Percentiles rank a stretch among this genome's conserved stretches.
Evolutionary conservation across 2,113 vertebrate species (phyloP).

Genomic region (Protobothrops flavoviridis): DNA sequence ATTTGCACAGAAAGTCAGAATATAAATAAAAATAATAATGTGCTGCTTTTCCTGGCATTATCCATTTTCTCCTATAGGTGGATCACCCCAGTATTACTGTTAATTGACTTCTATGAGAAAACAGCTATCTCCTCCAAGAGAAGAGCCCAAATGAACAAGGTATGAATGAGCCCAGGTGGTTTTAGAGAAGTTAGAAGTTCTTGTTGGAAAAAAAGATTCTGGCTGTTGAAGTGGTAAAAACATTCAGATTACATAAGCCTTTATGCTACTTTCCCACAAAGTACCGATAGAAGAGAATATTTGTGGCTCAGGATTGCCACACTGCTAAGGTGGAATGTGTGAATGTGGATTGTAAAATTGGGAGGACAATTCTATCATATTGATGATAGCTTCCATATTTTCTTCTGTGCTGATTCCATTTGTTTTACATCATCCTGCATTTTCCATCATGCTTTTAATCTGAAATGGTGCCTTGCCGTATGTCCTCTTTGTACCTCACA

Average conservation of each 20-base stretch:
- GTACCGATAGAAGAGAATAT: not conserved
- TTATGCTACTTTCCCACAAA: not conserved
- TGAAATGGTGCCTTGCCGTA: not conserved
- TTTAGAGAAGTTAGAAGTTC: not conserved
- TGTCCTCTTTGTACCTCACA: not conserved
- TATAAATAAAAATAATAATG: not conserved
- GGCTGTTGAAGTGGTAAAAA: not conserved
- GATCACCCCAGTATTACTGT: slow-evolving; percentile 90
- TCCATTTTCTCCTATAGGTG: slow-evolving; percentile 70
- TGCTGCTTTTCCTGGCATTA: not conserved
- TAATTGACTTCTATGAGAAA: slow-evolving; percentile 95
- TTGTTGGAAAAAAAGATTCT: not conserved
- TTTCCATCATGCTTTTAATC: not conserved
- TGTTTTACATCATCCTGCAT: not conserved
- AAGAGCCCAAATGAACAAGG: slow-evolving; percentile 92
- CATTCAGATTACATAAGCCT: not conserved
- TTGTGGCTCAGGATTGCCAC: not conserved
- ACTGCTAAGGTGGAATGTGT: not conserved
- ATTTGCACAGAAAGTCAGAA: not conserved
- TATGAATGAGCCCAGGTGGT: slow-evolving; percentile 32
- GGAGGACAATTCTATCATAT: not conserved
- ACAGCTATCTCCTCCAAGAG: slow-evolving; percentile 91
- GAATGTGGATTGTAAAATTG: not conserved
- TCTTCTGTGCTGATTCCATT: not conserved
- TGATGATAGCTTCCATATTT: not conserved